These are phyloP conservation scores for Choloepus hoffmanni DNA, from an alignment of 2,113 vertebrate genomes.

Conservation along the genomic window DNA sequence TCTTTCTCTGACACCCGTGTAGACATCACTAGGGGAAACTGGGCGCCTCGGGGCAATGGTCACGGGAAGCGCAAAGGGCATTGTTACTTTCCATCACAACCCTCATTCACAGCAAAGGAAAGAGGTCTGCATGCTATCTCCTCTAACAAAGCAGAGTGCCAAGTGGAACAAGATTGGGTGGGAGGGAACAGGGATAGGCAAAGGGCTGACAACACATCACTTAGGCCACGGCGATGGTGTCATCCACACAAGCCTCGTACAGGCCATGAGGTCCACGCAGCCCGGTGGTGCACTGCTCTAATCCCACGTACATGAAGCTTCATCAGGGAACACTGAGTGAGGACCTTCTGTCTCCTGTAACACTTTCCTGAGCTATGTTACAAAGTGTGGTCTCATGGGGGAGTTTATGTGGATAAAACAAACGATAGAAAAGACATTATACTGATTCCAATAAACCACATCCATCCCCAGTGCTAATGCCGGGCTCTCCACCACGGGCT, in stretches of 20 bases:
- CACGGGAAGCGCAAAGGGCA: too few relatives aligned
- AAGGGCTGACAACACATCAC: neutral
- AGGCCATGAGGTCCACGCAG: too few relatives aligned
- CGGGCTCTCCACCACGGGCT: neutral
- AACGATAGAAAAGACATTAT: neutral
- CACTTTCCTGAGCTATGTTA: neutral
- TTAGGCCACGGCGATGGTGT: fast-evolving
- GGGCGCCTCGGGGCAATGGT: neutral
- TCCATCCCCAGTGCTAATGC: neutral
- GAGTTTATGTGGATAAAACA: neutral
- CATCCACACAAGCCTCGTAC: too few relatives aligned
- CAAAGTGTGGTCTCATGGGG: neutral
- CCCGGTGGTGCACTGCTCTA: neutral
- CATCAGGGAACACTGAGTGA: neutral
- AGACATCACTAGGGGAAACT: neutral
- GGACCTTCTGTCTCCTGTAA: neutral
- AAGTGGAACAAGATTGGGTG: neutral
- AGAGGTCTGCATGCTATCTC: too few relatives aligned
- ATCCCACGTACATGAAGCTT: neutral
- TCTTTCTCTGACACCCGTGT: neutral
- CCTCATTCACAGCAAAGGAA: neutral
- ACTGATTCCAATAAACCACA: neutral
- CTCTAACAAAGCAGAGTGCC: neutral
- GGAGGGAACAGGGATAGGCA: neutral
- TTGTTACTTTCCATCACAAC: neutral